These are phyloP conservation scores for Atherinomorus stipes DNA, from an alignment of 2,113 vertebrate species.

Conservation along the genomic window DNA sequence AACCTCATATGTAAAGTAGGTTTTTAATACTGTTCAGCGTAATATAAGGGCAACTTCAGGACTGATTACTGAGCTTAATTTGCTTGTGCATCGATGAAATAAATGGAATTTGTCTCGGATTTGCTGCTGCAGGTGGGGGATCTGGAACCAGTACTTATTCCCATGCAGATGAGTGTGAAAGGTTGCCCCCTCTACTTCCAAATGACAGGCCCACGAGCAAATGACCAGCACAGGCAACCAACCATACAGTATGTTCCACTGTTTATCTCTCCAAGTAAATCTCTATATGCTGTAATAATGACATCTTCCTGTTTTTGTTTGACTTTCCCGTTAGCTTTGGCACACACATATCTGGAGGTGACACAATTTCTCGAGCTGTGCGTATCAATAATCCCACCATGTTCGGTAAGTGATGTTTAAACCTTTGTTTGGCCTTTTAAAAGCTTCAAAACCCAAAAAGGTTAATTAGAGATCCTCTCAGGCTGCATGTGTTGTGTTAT, in stretches of 20 bases:
- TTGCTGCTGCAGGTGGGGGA: constrained; percentile 85
- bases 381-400: constrained; percentile 90
- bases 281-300: background rate
- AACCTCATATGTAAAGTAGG: constrained; percentile 88
- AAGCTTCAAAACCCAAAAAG: no score
- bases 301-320: background rate
- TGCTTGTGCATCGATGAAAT: background rate
- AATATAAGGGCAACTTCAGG: background rate
- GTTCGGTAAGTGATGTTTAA: constrained; percentile 82
- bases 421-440: background rate
- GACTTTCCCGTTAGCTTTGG: constrained; percentile 85
- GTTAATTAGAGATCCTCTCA: no score
- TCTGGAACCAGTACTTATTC: constrained; percentile 81
- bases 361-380: constrained; percentile 84
- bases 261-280: background rate
- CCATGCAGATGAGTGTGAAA: constrained; percentile 87
- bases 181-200: constrained; percentile 93
- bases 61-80: background rate
- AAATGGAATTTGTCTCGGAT: background rate
- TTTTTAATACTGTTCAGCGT: background rate
- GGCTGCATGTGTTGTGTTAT: background rate
- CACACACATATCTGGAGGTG: constrained; percentile 88
- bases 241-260: constrained; percentile 82
- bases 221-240: constrained; percentile 79
- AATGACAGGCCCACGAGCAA: constrained; percentile 82